A percentile compares a stretch with the other conserved stretches of the same genome.
Conservation (phyloP, 2,888 invertebrate genomes). For the Hypsopygia costalis region DNA sequence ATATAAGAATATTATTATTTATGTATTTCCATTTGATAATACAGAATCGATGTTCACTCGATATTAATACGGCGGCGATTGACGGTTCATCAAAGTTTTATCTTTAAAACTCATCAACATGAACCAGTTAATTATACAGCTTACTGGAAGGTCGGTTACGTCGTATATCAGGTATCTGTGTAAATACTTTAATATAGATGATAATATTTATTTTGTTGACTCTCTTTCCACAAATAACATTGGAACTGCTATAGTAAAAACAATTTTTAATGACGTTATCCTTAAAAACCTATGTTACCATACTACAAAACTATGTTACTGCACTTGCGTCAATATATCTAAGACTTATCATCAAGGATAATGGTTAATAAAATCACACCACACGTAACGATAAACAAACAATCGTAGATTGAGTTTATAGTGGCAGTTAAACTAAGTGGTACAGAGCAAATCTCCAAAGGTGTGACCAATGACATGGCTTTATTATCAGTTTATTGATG, state of each 20-base stretch:
- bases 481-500: conserved; percentile 38
- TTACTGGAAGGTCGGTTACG: not conserved
- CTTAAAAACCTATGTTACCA: too few relatives aligned
- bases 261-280: too few relatives aligned
- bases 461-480: conserved; percentile 3
- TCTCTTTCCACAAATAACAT: too few relatives aligned
- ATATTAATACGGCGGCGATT: not conserved
- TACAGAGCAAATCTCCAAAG: conserved; percentile 1
- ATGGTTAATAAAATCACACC: not conserved
- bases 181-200: not conserved
- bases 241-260: too few relatives aligned
- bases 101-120: not conserved
- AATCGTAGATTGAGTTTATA: conserved; percentile 1
- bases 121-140: not conserved
- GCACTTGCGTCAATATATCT: too few relatives aligned
- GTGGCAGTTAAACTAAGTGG: not conserved
- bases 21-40: too few relatives aligned
- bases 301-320: too few relatives aligned
- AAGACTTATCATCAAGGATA: too few relatives aligned
- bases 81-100: not conserved
- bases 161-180: not conserved
- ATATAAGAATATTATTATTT: too few relatives aligned
- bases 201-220: too few relatives aligned
- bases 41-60: not conserved
- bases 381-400: not conserved